These are phyloP conservation scores for Polietes domitor DNA, from an alignment of 2,888 invertebrate genomes.

Conservation along the genomic window DNA sequence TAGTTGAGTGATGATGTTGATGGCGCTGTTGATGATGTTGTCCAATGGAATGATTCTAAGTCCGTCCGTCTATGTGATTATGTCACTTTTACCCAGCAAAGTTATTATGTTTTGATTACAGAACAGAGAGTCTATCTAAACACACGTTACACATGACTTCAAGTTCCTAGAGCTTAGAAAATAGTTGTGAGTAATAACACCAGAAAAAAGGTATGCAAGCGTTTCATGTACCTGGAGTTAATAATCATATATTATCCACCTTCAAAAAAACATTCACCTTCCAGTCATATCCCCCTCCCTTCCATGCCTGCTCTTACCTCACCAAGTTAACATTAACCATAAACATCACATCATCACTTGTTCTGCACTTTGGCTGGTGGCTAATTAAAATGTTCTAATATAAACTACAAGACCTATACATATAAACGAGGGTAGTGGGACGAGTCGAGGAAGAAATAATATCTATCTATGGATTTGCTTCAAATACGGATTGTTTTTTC, in stretches of 20 bases:
- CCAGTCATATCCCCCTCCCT: neutral
- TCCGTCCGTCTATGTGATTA: slow-evolving; percentile 4
- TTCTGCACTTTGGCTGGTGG: neutral
- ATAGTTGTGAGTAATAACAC: neutral
- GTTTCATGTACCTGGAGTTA: neutral
- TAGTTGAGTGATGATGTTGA: neutral
- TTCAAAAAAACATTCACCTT: neutral
- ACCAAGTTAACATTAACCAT: neutral
- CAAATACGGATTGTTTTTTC: too few species aligned
- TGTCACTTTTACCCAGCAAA: slow-evolving; percentile 30
- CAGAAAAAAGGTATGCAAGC: neutral
- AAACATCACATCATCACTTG: slow-evolving; percentile 17
- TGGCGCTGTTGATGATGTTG: too few species aligned
- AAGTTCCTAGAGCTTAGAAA: slow-evolving; percentile 9
- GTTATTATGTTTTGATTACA: neutral
- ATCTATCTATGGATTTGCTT: too few species aligned
- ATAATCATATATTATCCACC: slow-evolving; percentile 1
- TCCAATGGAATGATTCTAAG: neutral
- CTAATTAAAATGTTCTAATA: slow-evolving; percentile 13
- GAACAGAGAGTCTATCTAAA: neutral
- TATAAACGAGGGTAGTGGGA: neutral
- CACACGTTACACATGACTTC: slow-evolving; percentile 22
- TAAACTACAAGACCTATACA: neutral
- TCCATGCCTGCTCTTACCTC: neutral
- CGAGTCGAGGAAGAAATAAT: too few species aligned